These are phyloP conservation scores for Brachionus sp. DNA, from an alignment of 1,140 invertebrate genomes.

Conservation along the genomic window DNA sequence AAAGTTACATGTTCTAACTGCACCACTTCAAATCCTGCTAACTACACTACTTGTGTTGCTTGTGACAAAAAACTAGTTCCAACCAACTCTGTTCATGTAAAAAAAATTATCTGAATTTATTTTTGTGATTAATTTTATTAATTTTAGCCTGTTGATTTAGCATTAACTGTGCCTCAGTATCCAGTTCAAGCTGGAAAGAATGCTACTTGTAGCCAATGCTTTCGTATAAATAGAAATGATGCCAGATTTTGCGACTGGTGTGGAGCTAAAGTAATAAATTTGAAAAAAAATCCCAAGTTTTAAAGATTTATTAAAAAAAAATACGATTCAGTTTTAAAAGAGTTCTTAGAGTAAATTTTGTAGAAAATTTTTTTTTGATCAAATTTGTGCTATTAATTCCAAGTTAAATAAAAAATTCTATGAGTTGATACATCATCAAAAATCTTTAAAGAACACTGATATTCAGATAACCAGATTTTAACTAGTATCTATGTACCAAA, in stretches of 20 bases:
- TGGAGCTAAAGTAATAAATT: constrained; percentile 52
- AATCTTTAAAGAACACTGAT: no score
- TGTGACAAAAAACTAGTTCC: constrained; percentile 51
- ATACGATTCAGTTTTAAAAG: no score
- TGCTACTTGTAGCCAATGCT: constrained; percentile 53
- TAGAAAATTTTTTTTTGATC: no score
- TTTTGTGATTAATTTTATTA: not conserved
- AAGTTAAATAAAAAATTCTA: no score
- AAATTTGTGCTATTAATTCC: no score
- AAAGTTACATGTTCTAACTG: constrained; percentile 51
- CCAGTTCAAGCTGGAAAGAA: constrained; percentile 47
- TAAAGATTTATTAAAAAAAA: no score
- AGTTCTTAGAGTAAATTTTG: no score
- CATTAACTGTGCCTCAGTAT: not conserved
- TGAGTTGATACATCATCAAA: no score
- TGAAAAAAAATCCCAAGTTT: no score
- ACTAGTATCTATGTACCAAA: no score
- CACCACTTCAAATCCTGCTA: constrained; percentile 53
- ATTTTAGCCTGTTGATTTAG: constrained; percentile 28
- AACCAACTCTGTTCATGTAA: not conserved
- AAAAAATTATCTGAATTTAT: not conserved
- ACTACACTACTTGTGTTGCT: constrained; percentile 50
- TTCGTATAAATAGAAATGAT: constrained; percentile 53
- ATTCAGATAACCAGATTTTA: no score
- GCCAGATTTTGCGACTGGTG: constrained; percentile 58